Percentiles rank a stretch among this genome's conserved stretches.
Conservation (phyloP, 2,888 invertebrate species). For the Podotricha telesiphe region DNA sequence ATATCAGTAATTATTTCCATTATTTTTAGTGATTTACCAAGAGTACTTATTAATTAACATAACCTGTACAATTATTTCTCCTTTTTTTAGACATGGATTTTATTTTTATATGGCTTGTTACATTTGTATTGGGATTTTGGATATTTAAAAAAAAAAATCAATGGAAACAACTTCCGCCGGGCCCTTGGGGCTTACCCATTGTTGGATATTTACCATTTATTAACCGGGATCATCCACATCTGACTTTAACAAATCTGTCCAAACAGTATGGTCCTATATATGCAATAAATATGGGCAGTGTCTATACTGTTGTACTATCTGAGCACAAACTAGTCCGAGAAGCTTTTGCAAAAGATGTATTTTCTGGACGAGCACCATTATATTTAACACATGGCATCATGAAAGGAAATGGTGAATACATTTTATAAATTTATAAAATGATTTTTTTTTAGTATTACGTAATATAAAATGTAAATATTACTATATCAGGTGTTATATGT, state of each 20-base stretch:
- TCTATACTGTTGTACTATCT: slow-evolving; percentile 90
- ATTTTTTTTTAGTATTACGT: slow-evolving; percentile 24
- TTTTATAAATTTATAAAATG: background rate
- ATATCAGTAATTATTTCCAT: background rate
- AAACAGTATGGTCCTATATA: slow-evolving; percentile 89
- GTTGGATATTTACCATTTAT: slow-evolving; percentile 91
- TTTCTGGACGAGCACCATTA: slow-evolving; percentile 91
- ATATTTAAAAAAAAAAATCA: slow-evolving; percentile 66
- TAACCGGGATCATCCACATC: slow-evolving; percentile 87
- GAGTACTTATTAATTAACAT: background rate
- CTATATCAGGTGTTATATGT: slow-evolving; percentile 89
- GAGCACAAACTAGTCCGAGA: slow-evolving; percentile 89
- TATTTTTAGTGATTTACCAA: background rate
- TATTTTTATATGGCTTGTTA: slow-evolving; percentile 47
- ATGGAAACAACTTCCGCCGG: slow-evolving; percentile 86
- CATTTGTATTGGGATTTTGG: slow-evolving; percentile 55
- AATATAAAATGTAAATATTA: background rate
- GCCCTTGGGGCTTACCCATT: slow-evolving; percentile 90
- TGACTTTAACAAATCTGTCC: slow-evolving; percentile 86
- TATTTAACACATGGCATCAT: slow-evolving; percentile 94
- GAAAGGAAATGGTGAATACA: slow-evolving; percentile 90
- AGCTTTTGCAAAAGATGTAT: slow-evolving; percentile 87
- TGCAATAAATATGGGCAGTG: slow-evolving; percentile 88
- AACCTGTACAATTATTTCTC: background rate
- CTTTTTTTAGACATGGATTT: slow-evolving; percentile 47